Base-by-base conservation (phyloP, 2,797 vertebrate genomes). In the Perodicticus potto region DNA sequence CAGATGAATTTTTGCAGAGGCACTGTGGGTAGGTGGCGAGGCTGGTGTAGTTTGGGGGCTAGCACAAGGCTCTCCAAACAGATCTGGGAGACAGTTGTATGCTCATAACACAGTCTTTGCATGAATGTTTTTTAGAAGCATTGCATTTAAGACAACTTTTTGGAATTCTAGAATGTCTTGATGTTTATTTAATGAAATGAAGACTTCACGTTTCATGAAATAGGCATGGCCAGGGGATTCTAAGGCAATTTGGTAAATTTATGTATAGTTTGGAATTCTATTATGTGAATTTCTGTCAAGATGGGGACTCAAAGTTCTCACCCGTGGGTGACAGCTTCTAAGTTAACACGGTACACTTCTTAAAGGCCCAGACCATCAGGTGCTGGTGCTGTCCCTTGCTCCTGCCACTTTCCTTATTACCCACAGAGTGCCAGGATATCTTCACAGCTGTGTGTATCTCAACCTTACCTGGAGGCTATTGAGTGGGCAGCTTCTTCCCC, bases 151-250 rank as follows among this genome's bases (percentile, higher is more conserved):
- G 69, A 77, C 22, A 89, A 55, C 17, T n/a, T 81, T 92, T 23
- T 81, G 12, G 67, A 74, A n/a, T 73, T 73, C 73, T 84, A 72
- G 53, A 57, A 67, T 86, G 57, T 22, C 45, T 81, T 40, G 53
- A n/a, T 94, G 65, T 78, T 77, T 49, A 72, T 77, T 34, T 86
- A 95, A 86, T 77, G 67, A 89, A 49, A 3, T 63, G 37, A 90
- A 84, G 53, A 34, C 23, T 94, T 89, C 65, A 53, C 19, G n/a
- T 74, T 94, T 96, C 65, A 25, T 53, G 63, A 89, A 95, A 29
- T 37, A 88, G 40, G 93, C 37, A 63, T 34, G 27, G 19, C 65
- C 1, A 32, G 49, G 74, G 43, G 1, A 61, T 67, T 83, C 29
- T 67, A 74, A 90, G 57, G 61, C 57, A 37, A 29, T 67, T 77